Percentiles rank a stretch among this genome's conserved stretches.
Conservation (phyloP, 1,140 invertebrate genomes). For the Asbolus verrucosus region DNA sequence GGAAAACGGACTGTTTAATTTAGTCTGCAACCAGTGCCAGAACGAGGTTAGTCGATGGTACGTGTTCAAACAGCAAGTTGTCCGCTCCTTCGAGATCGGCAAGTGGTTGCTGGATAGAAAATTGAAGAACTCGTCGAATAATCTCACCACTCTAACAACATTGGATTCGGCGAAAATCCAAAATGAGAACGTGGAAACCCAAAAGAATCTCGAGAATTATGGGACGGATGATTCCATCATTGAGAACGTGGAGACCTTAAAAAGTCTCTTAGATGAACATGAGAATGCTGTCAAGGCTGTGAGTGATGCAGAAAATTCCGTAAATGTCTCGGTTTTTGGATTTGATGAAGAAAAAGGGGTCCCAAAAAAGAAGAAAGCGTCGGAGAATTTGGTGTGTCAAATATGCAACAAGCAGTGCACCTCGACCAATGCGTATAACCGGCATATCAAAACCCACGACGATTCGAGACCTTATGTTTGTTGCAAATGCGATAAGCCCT, state of each 20-base stretch:
- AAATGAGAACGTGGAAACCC: background rate
- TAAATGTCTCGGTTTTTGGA: background rate
- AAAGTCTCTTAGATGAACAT: background rate
- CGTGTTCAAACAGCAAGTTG: conserved; percentile 46
- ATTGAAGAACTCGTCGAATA: background rate
- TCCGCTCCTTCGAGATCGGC: conserved; percentile 47
- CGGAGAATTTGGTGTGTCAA: conserved; percentile 29
- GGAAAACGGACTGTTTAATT: conserved; percentile 46
- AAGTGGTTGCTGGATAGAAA: conserved; percentile 37
- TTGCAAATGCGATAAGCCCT: conserved; percentile 62
- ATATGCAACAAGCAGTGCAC: conserved; percentile 42
- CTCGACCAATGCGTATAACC: conserved; percentile 43
- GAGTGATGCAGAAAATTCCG: background rate
- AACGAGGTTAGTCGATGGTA: conserved; percentile 49
- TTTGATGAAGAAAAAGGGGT: conserved; percentile 19
- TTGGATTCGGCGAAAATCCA: no score
- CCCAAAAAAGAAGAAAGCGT: background rate
- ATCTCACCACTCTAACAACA: background rate
- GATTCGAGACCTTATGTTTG: conserved; percentile 45
- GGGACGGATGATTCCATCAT: background rate
- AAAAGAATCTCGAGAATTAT: no score
- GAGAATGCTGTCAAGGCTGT: background rate
- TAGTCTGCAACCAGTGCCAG: conserved; percentile 45
- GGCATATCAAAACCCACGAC: conserved; percentile 46
- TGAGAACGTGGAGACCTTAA: background rate